Percentiles rank a stretch among this genome's conserved stretches.
These are phyloP conservation scores for Myrmophylax atrothorax DNA, from an alignment of 2,113 vertebrate species.

Conservation along the genomic window DNA sequence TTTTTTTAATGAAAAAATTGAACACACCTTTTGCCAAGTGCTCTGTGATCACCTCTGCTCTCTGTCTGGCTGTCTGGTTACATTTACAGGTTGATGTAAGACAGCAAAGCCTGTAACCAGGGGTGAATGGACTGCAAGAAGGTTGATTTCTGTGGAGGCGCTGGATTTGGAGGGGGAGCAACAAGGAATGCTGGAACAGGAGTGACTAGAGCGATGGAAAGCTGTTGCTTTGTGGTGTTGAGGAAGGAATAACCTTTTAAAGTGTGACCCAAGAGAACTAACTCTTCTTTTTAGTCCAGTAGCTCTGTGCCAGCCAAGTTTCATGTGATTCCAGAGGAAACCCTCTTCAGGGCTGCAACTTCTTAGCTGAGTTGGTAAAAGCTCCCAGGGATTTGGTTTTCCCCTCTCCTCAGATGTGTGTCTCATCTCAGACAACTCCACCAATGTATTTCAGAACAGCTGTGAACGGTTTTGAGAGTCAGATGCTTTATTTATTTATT, in stretches of 20 bases:
- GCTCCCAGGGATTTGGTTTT: not conserved
- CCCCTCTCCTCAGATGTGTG: not conserved
- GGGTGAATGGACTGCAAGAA: not conserved
- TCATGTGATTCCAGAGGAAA: not conserved
- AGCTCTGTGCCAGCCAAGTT: not conserved
- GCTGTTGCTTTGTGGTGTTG: not conserved
- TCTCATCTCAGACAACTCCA: not conserved
- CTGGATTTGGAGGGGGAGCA: not conserved
- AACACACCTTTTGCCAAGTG: not conserved
- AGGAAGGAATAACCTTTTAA: not conserved
- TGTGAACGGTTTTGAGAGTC: not conserved
- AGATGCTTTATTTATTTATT: not conserved
- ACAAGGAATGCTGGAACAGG: not conserved
- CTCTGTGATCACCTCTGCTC: not conserved
- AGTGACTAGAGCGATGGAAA: not conserved
- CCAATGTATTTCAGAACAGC: not conserved
- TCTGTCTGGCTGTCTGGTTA: not conserved
- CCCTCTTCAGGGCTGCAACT: not conserved
- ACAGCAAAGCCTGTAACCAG: not conserved
- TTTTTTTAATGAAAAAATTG: not conserved
- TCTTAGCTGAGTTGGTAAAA: not conserved
- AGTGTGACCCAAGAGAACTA: not conserved
- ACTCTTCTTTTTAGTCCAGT: not conserved
- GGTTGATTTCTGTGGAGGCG: not conserved
- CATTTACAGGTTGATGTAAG: not conserved